These are phyloP conservation scores for Hydrozoanthus tunicans DNA, from an alignment of 64 coral and sea anemone species.

Conservation along the genomic window DNA sequence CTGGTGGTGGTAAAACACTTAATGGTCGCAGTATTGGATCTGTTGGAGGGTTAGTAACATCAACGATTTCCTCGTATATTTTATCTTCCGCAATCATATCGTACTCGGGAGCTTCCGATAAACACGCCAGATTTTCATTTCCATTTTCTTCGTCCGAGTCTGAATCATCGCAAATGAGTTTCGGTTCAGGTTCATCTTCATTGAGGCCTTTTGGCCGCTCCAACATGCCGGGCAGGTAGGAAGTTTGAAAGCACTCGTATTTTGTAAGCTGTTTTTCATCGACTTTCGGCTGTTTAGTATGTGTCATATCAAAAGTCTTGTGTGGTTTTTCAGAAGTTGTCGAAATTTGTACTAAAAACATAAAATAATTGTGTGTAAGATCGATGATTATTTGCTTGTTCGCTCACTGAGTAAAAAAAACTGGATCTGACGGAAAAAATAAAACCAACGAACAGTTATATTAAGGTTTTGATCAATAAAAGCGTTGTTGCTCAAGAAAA, in stretches of 20 bases:
- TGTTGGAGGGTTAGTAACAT: not conserved
- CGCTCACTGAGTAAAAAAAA: too few species aligned
- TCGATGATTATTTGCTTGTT: too few species aligned
- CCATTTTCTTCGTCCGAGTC: conserved; percentile 27
- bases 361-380: not conserved
- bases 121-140: conserved; percentile 27
- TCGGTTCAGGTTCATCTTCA: not conserved
- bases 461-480: too few species aligned
- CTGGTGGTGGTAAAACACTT: not conserved
- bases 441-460: too few species aligned
- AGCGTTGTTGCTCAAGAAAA: too few species aligned
- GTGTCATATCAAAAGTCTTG: conserved; percentile 31
- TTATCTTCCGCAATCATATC: not conserved
- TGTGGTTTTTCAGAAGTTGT: not conserved
- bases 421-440: too few species aligned
- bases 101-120: not conserved
- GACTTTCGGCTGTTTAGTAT: conserved; percentile 18
- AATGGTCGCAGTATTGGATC: not conserved
- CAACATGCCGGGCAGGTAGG: conserved; percentile 32
- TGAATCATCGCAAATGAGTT: conserved; percentile 53
- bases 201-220: not conserved
- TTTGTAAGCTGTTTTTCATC: conserved; percentile 30
- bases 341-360: conserved; percentile 18
- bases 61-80: not conserved
- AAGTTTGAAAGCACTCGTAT: conserved; percentile 57